These are phyloP conservation scores for Chrysotoxum bicinctum DNA, from an alignment of 2,888 invertebrate species.

Conservation along the genomic window DNA sequence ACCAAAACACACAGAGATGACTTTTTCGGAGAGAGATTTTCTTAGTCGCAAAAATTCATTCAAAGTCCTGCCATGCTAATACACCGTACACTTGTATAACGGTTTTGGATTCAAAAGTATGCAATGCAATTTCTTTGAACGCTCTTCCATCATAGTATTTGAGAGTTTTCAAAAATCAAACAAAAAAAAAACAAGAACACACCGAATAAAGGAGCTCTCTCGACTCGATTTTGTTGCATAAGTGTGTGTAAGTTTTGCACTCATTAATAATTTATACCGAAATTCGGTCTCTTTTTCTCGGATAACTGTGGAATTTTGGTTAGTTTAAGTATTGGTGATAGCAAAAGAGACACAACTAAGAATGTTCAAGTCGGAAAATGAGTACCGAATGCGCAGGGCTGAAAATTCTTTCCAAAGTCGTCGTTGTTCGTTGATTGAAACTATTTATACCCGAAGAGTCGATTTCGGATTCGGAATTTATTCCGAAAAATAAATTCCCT, in stretches of 20 bases:
- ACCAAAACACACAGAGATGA: conserved; percentile 37
- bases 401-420: background rate
- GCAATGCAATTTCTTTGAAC: conserved; percentile 42
- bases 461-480: conserved; percentile 1
- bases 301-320: conserved; percentile 8
- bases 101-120: conserved; percentile 28
- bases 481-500: background rate
- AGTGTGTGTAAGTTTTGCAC: conserved; percentile 37
- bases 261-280: conserved; percentile 64
- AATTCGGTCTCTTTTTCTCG: conserved; percentile 50
- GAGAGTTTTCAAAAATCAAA: conserved; percentile 21
- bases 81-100: conserved; percentile 53
- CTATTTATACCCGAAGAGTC: background rate
- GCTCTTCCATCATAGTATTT: conserved; percentile 3
- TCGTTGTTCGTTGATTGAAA: background rate
- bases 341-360: conserved; percentile 4
- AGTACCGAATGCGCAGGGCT: conserved; percentile 11
- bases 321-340: conserved; percentile 34
- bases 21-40: conserved; percentile 41
- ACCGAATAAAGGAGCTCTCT: conserved; percentile 1
- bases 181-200: background rate
- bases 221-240: background rate
- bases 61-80: background rate
- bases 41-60: conserved; percentile 12
- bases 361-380: conserved; percentile 21